Evolutionary conservation across 2,113 vertebrate species (phyloP).

Genomic region (Alectura lathami): DNA sequence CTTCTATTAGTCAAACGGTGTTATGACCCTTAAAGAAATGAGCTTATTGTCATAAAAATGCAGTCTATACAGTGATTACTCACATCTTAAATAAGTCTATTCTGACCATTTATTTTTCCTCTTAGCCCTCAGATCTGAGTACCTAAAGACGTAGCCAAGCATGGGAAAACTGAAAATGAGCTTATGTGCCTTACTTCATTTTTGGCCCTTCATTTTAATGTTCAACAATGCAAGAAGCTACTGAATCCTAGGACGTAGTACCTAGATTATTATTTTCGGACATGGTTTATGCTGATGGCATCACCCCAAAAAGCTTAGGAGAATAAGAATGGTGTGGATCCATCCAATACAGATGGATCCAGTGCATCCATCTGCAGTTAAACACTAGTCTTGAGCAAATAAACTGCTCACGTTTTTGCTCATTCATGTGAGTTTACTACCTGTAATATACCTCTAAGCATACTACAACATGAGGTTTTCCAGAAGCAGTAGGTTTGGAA

Average conservation of each 20-base stretch:
- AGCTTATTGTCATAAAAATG: background rate
- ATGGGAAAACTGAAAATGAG: background rate
- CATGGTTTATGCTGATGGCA: background rate
- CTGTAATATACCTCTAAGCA: background rate
- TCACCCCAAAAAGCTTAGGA: background rate
- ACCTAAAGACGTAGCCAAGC: background rate
- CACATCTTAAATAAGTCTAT: background rate
- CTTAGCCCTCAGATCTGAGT: background rate
- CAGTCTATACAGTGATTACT: background rate
- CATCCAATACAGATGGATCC: rapidly evolving
- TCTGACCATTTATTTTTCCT: background rate
- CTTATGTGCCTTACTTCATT: background rate
- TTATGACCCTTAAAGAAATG: conserved; percentile 10
- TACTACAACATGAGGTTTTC: background rate
- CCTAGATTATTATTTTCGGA: background rate
- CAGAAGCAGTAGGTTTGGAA: background rate
- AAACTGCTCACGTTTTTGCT: background rate
- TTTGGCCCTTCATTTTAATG: background rate
- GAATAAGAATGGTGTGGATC: background rate
- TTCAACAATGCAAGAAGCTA: rapidly evolving
- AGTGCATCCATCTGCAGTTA: background rate
- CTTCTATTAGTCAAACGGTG: conserved; percentile 9
- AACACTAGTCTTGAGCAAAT: background rate
- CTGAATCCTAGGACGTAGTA: background rate
- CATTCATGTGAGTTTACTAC: rapidly evolving